Percentiles rank a stretch among this genome's conserved stretches.
These are phyloP conservation scores for Eupithecia exiguata DNA, from an alignment of 2,888 invertebrate species.

Conservation along the genomic window DNA sequence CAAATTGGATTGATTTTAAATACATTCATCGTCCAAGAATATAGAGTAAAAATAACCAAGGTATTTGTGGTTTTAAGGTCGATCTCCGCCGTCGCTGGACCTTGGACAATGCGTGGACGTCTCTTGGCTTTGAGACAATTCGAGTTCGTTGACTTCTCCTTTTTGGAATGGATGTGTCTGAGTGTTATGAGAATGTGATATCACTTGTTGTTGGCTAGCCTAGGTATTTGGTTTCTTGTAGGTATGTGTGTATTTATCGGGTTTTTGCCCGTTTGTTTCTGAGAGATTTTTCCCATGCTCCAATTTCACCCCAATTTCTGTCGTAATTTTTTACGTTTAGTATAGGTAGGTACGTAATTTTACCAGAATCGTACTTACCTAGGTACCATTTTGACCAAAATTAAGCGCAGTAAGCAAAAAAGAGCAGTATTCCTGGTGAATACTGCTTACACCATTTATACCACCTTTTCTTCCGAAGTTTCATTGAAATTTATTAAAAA, in stretches of 20 bases:
- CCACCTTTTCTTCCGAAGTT: neutral
- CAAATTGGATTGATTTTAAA: no score
- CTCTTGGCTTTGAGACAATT: neutral
- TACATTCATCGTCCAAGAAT: neutral
- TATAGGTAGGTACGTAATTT: neutral
- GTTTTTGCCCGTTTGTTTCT: neutral
- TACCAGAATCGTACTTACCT: neutral
- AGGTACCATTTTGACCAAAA: neutral
- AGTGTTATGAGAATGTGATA: neutral
- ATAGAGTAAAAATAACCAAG: neutral
- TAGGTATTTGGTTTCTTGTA: neutral
- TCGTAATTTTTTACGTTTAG: neutral
- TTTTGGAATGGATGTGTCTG: constrained; percentile 6
- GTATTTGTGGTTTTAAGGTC: neutral
- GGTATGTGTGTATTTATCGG: neutral
- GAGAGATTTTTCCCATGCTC: neutral
- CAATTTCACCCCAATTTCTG: neutral
- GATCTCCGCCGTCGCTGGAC: neutral
- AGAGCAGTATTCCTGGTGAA: no score
- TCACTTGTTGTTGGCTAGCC: neutral
- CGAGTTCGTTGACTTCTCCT: neutral
- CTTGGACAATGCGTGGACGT: neutral
- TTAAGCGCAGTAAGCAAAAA: no score
- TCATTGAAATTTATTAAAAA: neutral
- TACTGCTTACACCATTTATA: neutral